Evolutionary conservation across 2,888 invertebrate genomes (phyloP), one percentile per base, ranked within the genome.

Genomic region (Cremastinae sp.): DNA sequence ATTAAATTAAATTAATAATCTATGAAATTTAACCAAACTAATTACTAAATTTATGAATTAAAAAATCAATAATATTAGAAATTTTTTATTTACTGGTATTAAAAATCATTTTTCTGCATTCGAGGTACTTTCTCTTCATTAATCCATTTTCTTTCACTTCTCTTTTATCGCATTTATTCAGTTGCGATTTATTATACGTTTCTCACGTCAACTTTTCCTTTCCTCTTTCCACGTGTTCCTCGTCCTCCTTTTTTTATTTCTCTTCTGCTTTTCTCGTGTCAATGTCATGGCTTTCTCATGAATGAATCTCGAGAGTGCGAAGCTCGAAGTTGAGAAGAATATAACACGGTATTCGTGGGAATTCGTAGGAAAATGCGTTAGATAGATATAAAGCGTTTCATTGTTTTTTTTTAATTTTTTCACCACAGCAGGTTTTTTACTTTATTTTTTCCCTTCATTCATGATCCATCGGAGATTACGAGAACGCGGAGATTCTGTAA

Each of bases 381-480:
- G 16, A 86, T 82, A 71, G 79, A 80, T 81, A 85, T 84, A 85
- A 83, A 82, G 74, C 79, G 62, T 80, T 70, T 75, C 59, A 86
- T 86, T 86, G 85, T 86, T 75, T 62, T 8, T 2, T 49, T 53
- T 70, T 28, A 41, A 49, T 47, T 20, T n/a, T 53, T 43, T 41
- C 12, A 8, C 10, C 12, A 4, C 12, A 2, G n/a, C n/a, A n/a
- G n/a, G 2, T 41, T 41, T 41, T n/a, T 9, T 2, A 37, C 47
- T 56, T 10, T 41, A 2, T 53, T 35, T 49, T 70, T 59, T 51
- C 69, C 71, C 71, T 61, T 71, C 16, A 37, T 72, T 45, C 43
- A 51, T 64, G 75, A 78, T 75, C 65, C 69, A 49, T 49, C 65
- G 49, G 64, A 73, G 76, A 77, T 71, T 74, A 73, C 69, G 64